Evolutionary conservation across 2,797 vertebrate species (phyloP).

Genomic region (Natrix natrix): DNA sequence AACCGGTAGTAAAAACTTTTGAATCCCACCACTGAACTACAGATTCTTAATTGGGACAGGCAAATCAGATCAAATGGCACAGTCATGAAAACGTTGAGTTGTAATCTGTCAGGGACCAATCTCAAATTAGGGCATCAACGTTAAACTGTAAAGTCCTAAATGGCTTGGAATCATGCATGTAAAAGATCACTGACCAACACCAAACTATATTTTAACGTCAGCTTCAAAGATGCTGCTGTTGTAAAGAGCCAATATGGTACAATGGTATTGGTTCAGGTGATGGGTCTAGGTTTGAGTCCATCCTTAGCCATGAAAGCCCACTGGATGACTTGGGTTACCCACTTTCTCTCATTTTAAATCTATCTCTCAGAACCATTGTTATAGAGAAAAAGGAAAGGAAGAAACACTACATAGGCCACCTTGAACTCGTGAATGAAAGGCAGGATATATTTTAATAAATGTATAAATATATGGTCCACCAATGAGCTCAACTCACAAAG

Average conservation of each 20-base stretch:
- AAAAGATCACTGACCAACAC: background rate
- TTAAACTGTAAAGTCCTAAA: background rate
- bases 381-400: background rate
- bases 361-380: background rate
- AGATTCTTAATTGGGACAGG: background rate
- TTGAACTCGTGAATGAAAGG: background rate
- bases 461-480: background rate
- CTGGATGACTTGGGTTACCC: background rate
- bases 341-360: background rate
- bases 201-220: background rate
- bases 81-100: background rate
- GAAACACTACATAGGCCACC: background rate
- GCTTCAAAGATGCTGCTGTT: background rate
- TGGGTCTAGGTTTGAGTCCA: background rate
- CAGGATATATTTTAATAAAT: background rate
- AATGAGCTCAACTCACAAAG: background rate
- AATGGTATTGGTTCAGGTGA: background rate
- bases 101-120: background rate
- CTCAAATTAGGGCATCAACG: background rate
- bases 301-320: background rate
- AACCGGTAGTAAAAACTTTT: no score
- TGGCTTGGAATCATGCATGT: background rate
- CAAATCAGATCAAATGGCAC: background rate
- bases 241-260: background rate
- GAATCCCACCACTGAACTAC: background rate